Evolutionary conservation across 2,797 vertebrate species (phyloP).

Genomic region (Clamator glandarius): DNA sequence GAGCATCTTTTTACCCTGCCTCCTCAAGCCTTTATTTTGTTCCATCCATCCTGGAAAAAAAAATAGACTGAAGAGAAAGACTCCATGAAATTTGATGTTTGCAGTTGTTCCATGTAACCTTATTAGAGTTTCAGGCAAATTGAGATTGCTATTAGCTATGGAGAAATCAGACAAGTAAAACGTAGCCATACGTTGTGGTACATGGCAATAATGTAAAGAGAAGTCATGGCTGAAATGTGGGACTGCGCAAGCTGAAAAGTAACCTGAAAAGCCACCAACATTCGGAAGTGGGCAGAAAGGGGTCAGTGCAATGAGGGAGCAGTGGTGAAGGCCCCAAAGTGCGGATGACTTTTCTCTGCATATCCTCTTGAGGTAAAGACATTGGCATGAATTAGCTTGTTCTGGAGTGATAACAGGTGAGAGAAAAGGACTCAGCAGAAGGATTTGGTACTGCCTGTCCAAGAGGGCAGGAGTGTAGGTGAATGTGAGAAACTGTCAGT

Average conservation of each 20-base stretch:
- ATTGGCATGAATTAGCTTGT: background rate
- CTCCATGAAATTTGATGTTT: constrained; percentile 1
- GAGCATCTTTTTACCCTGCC: background rate
- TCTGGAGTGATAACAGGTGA: constrained; percentile 11
- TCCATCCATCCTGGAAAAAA: background rate
- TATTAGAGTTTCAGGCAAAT: background rate
- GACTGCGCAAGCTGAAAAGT: background rate
- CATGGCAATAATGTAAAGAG: background rate
- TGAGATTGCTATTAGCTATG: background rate
- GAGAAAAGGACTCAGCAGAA: background rate
- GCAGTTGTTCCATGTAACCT: background rate
- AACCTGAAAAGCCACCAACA: background rate
- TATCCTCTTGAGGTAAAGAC: background rate
- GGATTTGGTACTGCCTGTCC: background rate
- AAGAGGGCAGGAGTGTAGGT: background rate
- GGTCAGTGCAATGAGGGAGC: background rate
- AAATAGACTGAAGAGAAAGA: background rate
- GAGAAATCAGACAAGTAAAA: background rate
- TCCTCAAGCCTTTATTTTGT: background rate
- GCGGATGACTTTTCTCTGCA: background rate
- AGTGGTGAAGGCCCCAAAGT: background rate
- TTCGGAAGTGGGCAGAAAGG: background rate
- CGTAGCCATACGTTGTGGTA: background rate
- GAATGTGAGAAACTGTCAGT: background rate
- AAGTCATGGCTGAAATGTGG: background rate